A percentile compares a stretch with the other conserved stretches of the same genome.
phyloP scores from a whole-genome alignment of 2,113 vertebrate species.

The Phainopepla nitens region DNA sequence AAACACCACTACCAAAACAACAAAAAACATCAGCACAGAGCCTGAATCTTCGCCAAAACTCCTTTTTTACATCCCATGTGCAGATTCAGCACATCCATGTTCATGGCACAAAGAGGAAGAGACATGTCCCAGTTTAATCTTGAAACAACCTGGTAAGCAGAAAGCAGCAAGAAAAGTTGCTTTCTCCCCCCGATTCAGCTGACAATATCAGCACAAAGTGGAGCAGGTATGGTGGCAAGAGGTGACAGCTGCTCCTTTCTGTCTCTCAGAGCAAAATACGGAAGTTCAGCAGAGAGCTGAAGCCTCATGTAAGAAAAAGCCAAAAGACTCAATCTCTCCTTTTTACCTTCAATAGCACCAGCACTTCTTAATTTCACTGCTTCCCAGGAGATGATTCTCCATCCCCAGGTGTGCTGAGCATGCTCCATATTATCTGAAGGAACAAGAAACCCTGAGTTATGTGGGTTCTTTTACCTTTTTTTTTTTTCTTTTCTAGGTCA shows the following conservation, averaged over 20 bases:
- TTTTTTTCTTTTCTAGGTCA: not conserved
- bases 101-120: not conserved
- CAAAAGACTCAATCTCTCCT: not conserved
- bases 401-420: not conserved
- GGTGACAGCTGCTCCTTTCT: not conserved
- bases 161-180: not conserved
- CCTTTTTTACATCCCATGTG: not conserved
- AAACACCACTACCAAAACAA: not conserved
- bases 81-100: not conserved
- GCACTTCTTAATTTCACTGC: not conserved
- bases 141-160: not conserved
- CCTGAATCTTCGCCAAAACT: not conserved
- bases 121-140: not conserved
- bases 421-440: not conserved
- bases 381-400: not conserved
- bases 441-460: not conserved
- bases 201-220: not conserved
- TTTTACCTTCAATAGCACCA: not conserved
- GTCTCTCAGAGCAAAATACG: not conserved
- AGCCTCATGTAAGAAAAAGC: not conserved
- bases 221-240: not conserved
- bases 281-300: not conserved
- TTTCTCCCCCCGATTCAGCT: not conserved
- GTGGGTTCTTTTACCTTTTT: not conserved
- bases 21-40: not conserved